Conservation (phyloP, 2,888 invertebrate genomes). For the Coelopa pilipes region DNA sequence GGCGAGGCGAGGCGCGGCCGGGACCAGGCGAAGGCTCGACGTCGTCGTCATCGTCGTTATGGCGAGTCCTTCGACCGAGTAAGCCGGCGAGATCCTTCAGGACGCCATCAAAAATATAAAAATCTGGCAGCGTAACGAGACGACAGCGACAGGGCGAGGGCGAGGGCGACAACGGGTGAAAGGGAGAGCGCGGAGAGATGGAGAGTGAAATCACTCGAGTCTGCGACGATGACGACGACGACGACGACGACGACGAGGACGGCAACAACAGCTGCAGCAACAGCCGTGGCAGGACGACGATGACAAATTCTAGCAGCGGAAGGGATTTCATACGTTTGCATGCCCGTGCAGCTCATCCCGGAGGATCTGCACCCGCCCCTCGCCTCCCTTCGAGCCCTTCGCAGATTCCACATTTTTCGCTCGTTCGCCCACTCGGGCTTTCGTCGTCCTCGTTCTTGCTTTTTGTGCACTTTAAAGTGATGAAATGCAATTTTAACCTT, state of each 20-base stretch:
- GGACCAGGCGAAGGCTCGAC: no score
- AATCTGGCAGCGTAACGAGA: no score
- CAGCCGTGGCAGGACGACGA: background rate
- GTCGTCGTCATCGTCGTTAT: no score
- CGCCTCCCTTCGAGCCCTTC: background rate
- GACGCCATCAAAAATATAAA: no score
- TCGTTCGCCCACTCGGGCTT: background rate
- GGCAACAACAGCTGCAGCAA: background rate
- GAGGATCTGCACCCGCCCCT: background rate
- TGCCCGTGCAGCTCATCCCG: background rate
- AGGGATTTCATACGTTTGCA: constrained; percentile 7
- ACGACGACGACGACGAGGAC: constrained; percentile 12
- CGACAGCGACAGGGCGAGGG: no score
- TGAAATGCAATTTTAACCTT: constrained; percentile 23
- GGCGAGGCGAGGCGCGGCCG: no score
- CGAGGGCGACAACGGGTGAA: no score
- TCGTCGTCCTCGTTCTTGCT: background rate
- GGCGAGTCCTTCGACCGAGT: no score
- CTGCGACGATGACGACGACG: background rate
- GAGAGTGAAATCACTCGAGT: background rate
- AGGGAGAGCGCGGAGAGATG: background rate
- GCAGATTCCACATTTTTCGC: background rate
- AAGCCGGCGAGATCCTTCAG: no score
- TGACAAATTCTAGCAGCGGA: constrained; percentile 23
- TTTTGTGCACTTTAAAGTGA: constrained; percentile 26